phyloP scores from a whole-genome alignment of 2,888 invertebrate species.

The Morpho achilles region DNA sequence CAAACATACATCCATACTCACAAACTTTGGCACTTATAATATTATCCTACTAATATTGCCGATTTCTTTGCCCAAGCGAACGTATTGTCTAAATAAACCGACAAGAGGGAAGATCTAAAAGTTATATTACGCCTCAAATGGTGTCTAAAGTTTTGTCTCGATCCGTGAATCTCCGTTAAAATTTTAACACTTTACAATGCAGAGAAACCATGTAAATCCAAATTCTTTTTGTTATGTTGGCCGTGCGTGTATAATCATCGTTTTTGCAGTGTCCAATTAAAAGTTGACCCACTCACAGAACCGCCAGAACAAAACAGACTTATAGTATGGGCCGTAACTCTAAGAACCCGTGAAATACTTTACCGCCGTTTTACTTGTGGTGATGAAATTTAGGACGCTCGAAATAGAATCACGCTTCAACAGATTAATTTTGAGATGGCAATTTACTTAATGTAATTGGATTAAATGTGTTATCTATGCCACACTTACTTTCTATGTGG shows the following conservation, averaged over 20 bases:
- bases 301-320: slow-evolving; percentile 44
- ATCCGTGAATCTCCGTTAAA: slow-evolving; percentile 25
- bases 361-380: slow-evolving; percentile 21
- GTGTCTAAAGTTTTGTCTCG: too few species aligned
- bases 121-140: too few species aligned
- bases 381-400: slow-evolving; percentile 20
- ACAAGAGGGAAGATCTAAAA: too few species aligned
- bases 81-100: too few species aligned
- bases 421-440: slow-evolving; percentile 36
- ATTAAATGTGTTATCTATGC: slow-evolving; percentile 30
- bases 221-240: slow-evolving; percentile 47
- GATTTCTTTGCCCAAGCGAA: too few species aligned
- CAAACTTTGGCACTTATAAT: too few species aligned
- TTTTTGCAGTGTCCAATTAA: slow-evolving; percentile 72
- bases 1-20: too few species aligned
- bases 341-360: slow-evolving; percentile 23
- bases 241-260: slow-evolving; percentile 70
- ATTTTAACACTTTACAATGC: slow-evolving; percentile 26
- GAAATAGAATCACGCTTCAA: slow-evolving; percentile 25
- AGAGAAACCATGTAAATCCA: slow-evolving; percentile 41
- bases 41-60: too few species aligned
- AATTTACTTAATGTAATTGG: slow-evolving; percentile 39
- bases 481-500: slow-evolving; percentile 17
- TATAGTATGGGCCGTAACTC: slow-evolving; percentile 27
- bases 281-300: slow-evolving; percentile 62